Conservation (phyloP, 2,888 invertebrate species). For the Isotomurus palustris region DNA sequence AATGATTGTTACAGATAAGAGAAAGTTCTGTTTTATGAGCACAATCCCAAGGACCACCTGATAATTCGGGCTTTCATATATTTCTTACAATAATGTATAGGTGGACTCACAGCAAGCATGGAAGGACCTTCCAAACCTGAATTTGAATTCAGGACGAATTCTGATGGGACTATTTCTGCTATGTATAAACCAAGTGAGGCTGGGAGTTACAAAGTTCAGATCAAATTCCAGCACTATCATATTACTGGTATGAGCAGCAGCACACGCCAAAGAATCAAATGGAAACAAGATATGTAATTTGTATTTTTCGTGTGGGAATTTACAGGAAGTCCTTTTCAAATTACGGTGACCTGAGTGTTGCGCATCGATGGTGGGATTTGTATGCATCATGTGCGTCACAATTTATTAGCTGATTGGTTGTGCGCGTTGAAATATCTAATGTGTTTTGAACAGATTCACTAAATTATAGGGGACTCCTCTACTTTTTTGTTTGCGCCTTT, state of each 20-base stretch:
- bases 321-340: slow-evolving; percentile 19
- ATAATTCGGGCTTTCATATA: too few relatives aligned
- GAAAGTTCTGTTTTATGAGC: too few relatives aligned
- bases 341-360: slow-evolving; percentile 64
- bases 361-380: too few relatives aligned
- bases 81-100: not conserved
- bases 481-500: too few relatives aligned
- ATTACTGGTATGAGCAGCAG: slow-evolving; percentile 6
- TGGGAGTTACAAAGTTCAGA: slow-evolving; percentile 15
- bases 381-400: too few relatives aligned
- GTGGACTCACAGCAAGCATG: slow-evolving; percentile 16
- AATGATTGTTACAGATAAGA: too few relatives aligned
- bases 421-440: too few relatives aligned
- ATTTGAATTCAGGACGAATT: slow-evolving; percentile 13
- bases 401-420: too few relatives aligned
- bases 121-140: slow-evolving; percentile 19
- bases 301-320: not conserved
- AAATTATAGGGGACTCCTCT: too few relatives aligned
- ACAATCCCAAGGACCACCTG: too few relatives aligned
- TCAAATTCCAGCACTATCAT: slow-evolving; percentile 17
- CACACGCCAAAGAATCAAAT: too few relatives aligned
- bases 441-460: too few relatives aligned
- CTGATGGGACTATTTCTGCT: slow-evolving; percentile 14
- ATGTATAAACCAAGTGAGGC: slow-evolving; percentile 17
- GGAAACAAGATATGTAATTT: not conserved